Percentiles rank a stretch among this genome's conserved stretches.
Evolutionary conservation across 1,140 invertebrate species (phyloP).

Genomic region (Triops longicaudatus): DNA sequence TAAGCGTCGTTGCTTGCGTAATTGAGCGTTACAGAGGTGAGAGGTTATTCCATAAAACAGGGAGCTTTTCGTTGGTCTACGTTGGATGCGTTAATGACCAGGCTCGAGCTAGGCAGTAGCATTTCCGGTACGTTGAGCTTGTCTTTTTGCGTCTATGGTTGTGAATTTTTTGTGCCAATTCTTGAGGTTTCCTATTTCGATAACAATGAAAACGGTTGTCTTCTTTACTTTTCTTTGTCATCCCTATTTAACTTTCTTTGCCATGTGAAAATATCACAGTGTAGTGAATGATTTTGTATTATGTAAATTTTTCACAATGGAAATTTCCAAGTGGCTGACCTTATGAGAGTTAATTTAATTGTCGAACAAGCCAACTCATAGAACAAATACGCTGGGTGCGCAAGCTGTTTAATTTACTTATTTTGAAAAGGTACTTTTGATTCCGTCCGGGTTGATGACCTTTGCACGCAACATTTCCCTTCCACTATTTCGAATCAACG

Average conservation of each 20-base stretch:
- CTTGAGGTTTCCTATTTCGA: neutral
- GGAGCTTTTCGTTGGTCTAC: neutral
- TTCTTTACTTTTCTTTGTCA: too few species aligned
- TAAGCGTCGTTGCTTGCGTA: neutral
- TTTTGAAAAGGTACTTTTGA: neutral
- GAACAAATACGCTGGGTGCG: neutral
- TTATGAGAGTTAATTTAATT: too few species aligned
- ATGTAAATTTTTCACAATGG: too few species aligned
- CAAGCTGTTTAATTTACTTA: neutral
- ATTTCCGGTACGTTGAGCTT: neutral
- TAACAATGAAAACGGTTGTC: too few species aligned
- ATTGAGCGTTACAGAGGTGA: neutral
- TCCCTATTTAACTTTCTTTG: too few species aligned
- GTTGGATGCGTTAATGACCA: slow-evolving; percentile 1
- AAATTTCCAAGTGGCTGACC: too few species aligned
- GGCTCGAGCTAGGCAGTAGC: neutral
- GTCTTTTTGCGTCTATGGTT: neutral
- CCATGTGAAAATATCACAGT: too few species aligned
- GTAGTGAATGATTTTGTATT: too few species aligned
- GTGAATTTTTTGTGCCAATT: neutral
- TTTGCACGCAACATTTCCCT: neutral
- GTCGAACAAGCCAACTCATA: neutral
- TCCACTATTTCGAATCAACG: neutral
- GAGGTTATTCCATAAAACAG: neutral
- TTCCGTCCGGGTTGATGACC: neutral